Evolutionary conservation across 2,888 invertebrate genomes (phyloP), one percentile per base, ranked within the genome.

Genomic region (Pammene aurita): DNA sequence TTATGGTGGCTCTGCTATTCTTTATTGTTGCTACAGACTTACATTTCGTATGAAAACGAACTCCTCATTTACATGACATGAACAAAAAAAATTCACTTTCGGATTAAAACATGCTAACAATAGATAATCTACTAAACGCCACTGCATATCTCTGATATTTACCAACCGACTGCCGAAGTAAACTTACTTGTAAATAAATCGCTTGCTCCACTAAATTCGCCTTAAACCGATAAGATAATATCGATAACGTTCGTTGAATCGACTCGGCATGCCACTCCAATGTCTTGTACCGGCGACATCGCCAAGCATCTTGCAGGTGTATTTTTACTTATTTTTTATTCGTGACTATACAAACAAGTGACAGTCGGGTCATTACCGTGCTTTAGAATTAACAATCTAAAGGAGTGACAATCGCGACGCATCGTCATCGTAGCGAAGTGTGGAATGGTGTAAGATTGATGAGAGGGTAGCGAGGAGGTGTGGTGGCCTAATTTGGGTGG

Each of bases 221-320:
- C 72, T 74, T 76, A 76, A 77, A 77, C 72, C 73, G 84, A 88
- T 87, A 85, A 88, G 87, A 86, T 82, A 80, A 63, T 38, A 58
- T 72, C 74, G 80, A 82, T 82, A 82, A 78, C 52, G 61, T 14
- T 26, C 46, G 46, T 34, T 13, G 57, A 54, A 48, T 44, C 64
- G 57, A 54, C 41, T 44, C 64, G 57, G 14, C 73, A 73, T 69
- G 75, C 72, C 65, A 77, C 73, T 66, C 81, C 76, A 78, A 88
- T 88, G 89, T 89, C 88, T 84, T 90, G 89, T 81, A 79, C 87
- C 56, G 72, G 85, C 70, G 79, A 83, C 68, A 76, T 87, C 66
- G 83, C 84, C 73, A 86, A 85, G 77, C 85, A 80, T 78, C 77
- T 90, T 72, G 82, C 85, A 88, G 90, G 88, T 88, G 81, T 73